Base-by-base conservation (phyloP, 2,888 invertebrate species). In the Philereme vetulata region DNA sequence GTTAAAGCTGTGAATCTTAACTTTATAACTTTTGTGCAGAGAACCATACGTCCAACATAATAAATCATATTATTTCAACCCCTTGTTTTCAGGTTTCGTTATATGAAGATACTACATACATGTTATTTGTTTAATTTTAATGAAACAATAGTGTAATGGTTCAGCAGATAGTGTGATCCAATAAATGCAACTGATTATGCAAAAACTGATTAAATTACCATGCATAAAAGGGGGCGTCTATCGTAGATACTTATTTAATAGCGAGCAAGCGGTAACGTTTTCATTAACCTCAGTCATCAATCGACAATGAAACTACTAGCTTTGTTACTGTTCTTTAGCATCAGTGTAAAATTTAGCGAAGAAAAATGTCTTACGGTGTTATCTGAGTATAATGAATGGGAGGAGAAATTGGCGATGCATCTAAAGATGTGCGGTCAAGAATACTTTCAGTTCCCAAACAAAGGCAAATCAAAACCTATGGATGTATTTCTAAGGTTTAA, bases 171-270 rank as follows among this genome's bases (percentile, higher is more conserved):
- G 21, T 21, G 1, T 21, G 21, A 21, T n/a, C 21, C 21, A 21
- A 21, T 21, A 21, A 21, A 1, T 21, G 2, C 21, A 21, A 21
- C 2, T 21, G 21, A 21, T 21, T 21, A 21, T 21, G 21, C 2
- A 21, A 21, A 1, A 21, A 2, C 21, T 21, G 21, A 21, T 21
- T 21, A 21, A 46, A 33, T 33, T 33, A 46, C 46, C 6, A 8
- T 33, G 8, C 7, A 21, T 7, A 46, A 50, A 50, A 56, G 44
- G 43, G 56, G 56, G 56, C 56, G 56, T 50, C 11, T 11, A 40
- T 36, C 44, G 33, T 11, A 50, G 21, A 48, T 7, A 34, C 4
- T n/a, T 51, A 7, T 5, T 10, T 33, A 36, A 4, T 36, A 45
- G 10, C 35, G 5, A 35, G 4, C 9, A 35, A 8, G 11, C 3